These are phyloP conservation scores for Ciconia stormi DNA, from an alignment of 2,113 vertebrate genomes.

Conservation along the genomic window DNA sequence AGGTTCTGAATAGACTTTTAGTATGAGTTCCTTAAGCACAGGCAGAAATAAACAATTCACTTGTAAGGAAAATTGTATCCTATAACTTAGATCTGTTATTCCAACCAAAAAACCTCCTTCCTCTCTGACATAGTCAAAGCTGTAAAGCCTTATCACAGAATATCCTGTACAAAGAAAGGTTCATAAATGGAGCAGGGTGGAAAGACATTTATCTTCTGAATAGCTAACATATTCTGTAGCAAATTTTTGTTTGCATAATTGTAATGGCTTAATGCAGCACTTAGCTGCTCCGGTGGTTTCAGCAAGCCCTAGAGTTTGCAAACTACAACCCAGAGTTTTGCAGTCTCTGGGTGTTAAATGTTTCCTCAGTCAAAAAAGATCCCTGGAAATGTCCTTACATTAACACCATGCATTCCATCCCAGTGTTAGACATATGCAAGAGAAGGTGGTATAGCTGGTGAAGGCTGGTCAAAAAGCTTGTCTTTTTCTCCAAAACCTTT, in stretches of 20 bases:
- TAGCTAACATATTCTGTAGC: background rate
- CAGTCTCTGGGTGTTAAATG: background rate
- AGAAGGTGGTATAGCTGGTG: background rate
- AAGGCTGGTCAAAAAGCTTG: background rate
- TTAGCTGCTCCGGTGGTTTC: background rate
- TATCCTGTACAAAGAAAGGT: background rate
- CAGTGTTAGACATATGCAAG: background rate
- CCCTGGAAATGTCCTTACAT: background rate
- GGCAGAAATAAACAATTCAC: background rate
- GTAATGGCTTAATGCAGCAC: background rate
- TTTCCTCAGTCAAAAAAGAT: background rate
- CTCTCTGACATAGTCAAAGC: background rate
- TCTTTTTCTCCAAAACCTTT: background rate
- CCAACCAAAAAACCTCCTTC: background rate
- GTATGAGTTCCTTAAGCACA: background rate
- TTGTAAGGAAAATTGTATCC: background rate
- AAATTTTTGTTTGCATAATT: background rate
- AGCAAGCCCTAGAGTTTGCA: background rate
- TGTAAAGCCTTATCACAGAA: background rate
- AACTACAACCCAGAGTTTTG: background rate
- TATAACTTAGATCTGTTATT: background rate
- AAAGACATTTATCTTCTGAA: background rate
- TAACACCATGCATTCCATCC: fast-evolving
- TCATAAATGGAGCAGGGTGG: background rate
- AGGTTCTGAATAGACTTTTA: background rate